Evolutionary conservation across 1,140 invertebrate species (phyloP).

Genomic region (Drosophila serrata): DNA sequence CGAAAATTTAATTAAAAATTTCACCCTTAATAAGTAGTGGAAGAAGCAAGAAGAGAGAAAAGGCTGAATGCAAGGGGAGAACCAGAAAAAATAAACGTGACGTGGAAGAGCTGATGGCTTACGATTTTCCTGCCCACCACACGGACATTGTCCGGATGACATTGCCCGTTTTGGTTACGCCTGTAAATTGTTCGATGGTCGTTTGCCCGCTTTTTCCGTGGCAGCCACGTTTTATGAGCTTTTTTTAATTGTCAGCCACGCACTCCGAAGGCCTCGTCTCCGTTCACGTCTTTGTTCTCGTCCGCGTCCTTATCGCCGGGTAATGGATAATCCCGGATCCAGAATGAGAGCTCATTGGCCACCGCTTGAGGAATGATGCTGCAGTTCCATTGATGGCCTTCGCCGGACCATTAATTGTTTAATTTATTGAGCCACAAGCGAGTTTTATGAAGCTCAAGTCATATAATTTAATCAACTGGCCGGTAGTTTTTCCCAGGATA

Average conservation of each 20-base stretch:
- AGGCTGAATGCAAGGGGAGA: constrained; percentile 3
- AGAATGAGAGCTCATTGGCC: constrained; percentile 37
- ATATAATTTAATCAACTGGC: constrained; percentile 26
- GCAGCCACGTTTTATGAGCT: constrained; percentile 43
- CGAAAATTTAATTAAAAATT: constrained; percentile 82
- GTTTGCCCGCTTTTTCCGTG: constrained; percentile 32
- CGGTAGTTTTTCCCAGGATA: neutral
- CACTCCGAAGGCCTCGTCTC: constrained; percentile 11
- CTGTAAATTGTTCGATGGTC: constrained; percentile 74
- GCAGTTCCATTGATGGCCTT: constrained; percentile 65
- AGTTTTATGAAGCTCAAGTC: constrained; percentile 56
- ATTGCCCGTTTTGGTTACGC: constrained; percentile 68
- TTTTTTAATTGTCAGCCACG: constrained; percentile 52
- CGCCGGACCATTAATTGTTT: constrained; percentile 66
- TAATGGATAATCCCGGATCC: constrained; percentile 30
- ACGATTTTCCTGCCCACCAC: constrained; percentile 14
- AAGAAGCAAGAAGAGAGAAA: constrained; percentile 7
- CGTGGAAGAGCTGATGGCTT: constrained; percentile 49
- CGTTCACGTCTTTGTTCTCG: neutral
- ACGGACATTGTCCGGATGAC: constrained; percentile 60
- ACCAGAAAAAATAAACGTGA: constrained; percentile 46
- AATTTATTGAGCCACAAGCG: constrained; percentile 65
- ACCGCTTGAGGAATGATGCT: constrained; percentile 51
- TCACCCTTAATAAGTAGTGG: constrained; percentile 56
- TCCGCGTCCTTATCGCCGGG: constrained; percentile 28